A percentile compares a stretch with the other conserved stretches of the same genome.
phyloP scores from a whole-genome alignment of 2,888 invertebrate species.

The Sesia bembeciformis region DNA sequence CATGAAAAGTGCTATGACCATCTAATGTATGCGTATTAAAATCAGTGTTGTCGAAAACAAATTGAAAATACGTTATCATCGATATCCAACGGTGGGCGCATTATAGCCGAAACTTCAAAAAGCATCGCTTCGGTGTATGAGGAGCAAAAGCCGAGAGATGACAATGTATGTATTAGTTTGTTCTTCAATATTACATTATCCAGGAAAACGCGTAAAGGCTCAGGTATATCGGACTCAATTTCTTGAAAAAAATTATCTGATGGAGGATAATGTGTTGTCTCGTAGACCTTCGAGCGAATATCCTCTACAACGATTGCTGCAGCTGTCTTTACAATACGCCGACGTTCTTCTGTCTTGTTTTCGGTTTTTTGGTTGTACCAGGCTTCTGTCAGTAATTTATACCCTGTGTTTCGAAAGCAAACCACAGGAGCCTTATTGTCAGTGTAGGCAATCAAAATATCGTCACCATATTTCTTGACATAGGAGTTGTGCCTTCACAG shows the following conservation, averaged over 20 bases:
- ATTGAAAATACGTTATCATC: too few species aligned
- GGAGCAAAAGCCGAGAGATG: slow-evolving; percentile 5
- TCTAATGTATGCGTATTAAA: slow-evolving; percentile 3
- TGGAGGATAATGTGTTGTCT: neutral
- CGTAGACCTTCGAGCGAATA: neutral
- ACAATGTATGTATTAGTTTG: slow-evolving; percentile 5
- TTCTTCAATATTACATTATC: neutral
- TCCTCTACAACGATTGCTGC: neutral
- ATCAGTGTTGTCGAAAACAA: neutral
- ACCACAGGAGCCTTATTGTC: slow-evolving; percentile 1
- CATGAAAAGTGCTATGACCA: slow-evolving; percentile 4
- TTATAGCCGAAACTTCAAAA: slow-evolving; percentile 14
- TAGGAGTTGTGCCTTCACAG: slow-evolving; percentile 3
- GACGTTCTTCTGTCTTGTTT: slow-evolving; percentile 18
- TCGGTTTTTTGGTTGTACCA: slow-evolving; percentile 31
- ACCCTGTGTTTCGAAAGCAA: neutral
- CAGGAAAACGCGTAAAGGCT: neutral
- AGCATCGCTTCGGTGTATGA: slow-evolving; percentile 3
- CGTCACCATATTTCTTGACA: slow-evolving; percentile 3
- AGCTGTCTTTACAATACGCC: neutral
- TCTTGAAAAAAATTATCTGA: neutral
- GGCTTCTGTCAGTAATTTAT: slow-evolving; percentile 25
- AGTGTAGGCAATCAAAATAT: slow-evolving; percentile 3
- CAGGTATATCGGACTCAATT: neutral
- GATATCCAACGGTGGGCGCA: neutral